Base-by-base conservation (phyloP, 2,888 invertebrate species). In the Agonum fuliginosum region DNA sequence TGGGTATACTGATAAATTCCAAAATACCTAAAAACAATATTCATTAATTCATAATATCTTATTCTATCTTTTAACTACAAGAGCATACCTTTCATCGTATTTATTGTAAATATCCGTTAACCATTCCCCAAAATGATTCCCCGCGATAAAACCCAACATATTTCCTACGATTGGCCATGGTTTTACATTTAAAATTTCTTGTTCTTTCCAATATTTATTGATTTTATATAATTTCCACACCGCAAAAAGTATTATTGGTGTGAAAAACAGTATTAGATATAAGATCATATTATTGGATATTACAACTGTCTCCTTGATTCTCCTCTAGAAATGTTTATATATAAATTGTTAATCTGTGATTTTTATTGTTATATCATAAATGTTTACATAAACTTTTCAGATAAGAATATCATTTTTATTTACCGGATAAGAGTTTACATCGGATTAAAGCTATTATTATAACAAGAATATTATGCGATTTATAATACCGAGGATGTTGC, bases 21-120 rank as follows among this genome's bases (percentile, higher is more conserved):
- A 37, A 70, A 71, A 67, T 78, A 79, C 30, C 80, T 80, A 30
- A 4, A 75, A 78, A 54, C 34, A 54, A 71, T n/a, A n/a, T 17
- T n/a, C 3, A 37, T 14, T 30, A 14, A 4, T 0, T 37, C 17
- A 67, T 8, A n/a, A n/a, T n/a, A 67, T 37, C 14, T 67, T 67
- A 12, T 67, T 46, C 27, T 30, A 30, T 27, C 4, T 17, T 12
- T 48, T 51, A n/a, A n/a, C n/a, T n/a, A n/a, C n/a, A n/a, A n/a
- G n/a, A 34, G 3, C 48, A 51, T 37, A 71, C 51, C 51, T 71
- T 46, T 43, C n/a, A 69, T 69, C 12, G 14, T 71, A 22, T 71
- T 71, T 48, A 34, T 71, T 10, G 27, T 71, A 71, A 6, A 27
- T 48, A 24, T 71, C 30, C 34, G 17, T 3, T 6, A 58, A 0